phyloP scores from a whole-genome alignment of 2,113 vertebrate genomes.

The Thamnophis sirtalis region DNA sequence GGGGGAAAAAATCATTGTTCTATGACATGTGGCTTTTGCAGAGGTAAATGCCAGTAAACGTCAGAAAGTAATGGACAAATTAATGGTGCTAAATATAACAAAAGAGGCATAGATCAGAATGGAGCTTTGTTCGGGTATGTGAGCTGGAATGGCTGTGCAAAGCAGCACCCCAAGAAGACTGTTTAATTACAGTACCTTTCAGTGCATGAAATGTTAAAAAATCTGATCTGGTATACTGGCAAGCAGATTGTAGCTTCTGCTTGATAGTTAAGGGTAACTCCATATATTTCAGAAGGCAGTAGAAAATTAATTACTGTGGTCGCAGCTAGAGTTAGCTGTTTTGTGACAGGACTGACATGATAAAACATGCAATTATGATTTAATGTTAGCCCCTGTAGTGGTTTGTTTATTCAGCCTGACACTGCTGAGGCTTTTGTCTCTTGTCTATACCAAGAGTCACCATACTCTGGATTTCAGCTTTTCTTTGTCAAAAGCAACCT shows the following conservation, averaged over 20 bases:
- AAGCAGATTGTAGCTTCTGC: slow-evolving; percentile 41
- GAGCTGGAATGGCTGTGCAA: background rate
- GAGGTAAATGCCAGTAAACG: background rate
- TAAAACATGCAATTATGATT: slow-evolving; percentile 59
- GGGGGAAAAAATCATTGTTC: background rate
- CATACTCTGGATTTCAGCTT: background rate
- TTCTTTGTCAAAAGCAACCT: slow-evolving; percentile 4
- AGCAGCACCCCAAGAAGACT: slow-evolving; percentile 15
- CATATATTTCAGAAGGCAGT: slow-evolving; percentile 46
- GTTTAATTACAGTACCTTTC: slow-evolving; percentile 11
- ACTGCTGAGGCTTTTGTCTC: slow-evolving; percentile 39
- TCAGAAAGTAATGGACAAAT: slow-evolving; percentile 1
- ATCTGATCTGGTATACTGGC: slow-evolving; percentile 30
- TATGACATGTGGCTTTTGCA: background rate
- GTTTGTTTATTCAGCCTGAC: slow-evolving; percentile 50
- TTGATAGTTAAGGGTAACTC: slow-evolving; percentile 38
- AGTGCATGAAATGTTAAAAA: slow-evolving; percentile 32
- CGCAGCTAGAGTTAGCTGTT: slow-evolving; percentile 42
- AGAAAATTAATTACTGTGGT: slow-evolving; percentile 56
- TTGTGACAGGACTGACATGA: slow-evolving; percentile 43
- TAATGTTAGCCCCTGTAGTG: slow-evolving; percentile 46
- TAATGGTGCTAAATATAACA: slow-evolving; percentile 4
- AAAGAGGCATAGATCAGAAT: background rate
- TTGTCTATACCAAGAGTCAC: slow-evolving; percentile 17
- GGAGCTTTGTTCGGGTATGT: background rate